Base-by-base conservation (phyloP, 30 jellyfish, hydroid and myxozoan genomes). In the Turritopsis rubra region DNA sequence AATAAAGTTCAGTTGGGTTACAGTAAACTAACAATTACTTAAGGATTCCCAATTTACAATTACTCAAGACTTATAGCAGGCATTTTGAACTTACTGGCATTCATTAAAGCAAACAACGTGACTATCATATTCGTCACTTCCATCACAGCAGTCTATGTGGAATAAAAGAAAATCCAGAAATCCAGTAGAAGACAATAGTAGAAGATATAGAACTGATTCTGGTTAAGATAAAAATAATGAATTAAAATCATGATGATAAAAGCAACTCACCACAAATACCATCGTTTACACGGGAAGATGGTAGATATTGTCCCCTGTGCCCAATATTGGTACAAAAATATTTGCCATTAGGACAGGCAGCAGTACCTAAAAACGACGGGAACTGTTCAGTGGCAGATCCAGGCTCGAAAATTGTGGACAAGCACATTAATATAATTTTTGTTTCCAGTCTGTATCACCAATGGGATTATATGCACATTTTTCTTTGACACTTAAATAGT, bases 221-320 rank as follows among this genome's bases (percentile, higher is more conserved):
- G n/a, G n/a, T n/a, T n/a, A n/a, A n/a, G n/a, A n/a, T n/a, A n/a
- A n/a, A n/a, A n/a, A n/a, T n/a, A n/a, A n/a, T n/a, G n/a, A n/a
- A 41, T 41, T 3, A 13, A 41, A 41, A 41, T 13, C 5, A 41
- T 41, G 13, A 13, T 41, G 5, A 41, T 41, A 13, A 29, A 77
- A 29, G 19, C 20, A 0, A 65, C 96, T 28, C 74, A 92, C 98
- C 98, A 75, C 99, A 93, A 54, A 93, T 95, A 4, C 95, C 96
- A 85, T 93, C 99, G 80, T 93, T 93, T 21, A 93, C 99, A 81
- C 99, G 83, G n/a, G 96, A 81, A 29, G 99, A 89, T 65, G 79
- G 96, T 52, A 93, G 70, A 28, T 65, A 70, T 65, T 70, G 25
- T 86, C 83, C 88, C 31, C 66, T 83, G 27, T 88, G 95, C 4